Evolutionary conservation across 2,888 invertebrate genomes (phyloP), one percentile per base, ranked within the genome.

Genomic region (Chalcosyrphus nemorum): DNA sequence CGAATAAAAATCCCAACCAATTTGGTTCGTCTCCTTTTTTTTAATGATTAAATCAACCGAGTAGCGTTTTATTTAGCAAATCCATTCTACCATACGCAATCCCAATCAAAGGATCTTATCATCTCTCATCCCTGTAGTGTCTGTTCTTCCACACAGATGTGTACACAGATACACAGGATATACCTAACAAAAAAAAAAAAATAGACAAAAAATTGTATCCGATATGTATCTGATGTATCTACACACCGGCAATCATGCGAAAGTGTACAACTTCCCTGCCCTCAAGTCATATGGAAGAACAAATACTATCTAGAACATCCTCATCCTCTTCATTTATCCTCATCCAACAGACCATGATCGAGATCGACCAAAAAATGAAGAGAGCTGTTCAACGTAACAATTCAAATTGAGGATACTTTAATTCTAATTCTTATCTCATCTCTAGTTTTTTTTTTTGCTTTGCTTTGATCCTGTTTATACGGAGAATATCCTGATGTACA

Each of bases 351-450:
- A 80, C 80, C 72, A 56, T 80, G 74, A 80, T 81, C 81, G 19
- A 81, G 81, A 81, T 81, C 61, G 54, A 61, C 72, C 72, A 9
- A 45, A 24, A 52, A 57, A 54, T 29, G n/a, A 27, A 43, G 71
- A 76, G 59, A 61, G 57, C 35, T 65, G 4, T 24, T 24, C 24
- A 24, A 24, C 4, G 72, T 72, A 82, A 78, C 82, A 82, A 78
- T 82, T 82, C 72, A 78, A 72, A 68, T 68, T 61, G 72, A 82
- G 61, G 78, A 82, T 82, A 82, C 82, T 82, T 82, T 82, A 82
- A 78, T 77, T 77, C 82, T 78, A 82, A 82, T 82, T 82, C 82
- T 78, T 82, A 82, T 82, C 82, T 82, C 78, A 82, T 82, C 77
- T 82, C 66, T 47, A 43, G 11, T 19, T 6, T 11, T 56, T 70